These are phyloP conservation scores for Polypterus bichir DNA, from an alignment of 2,113 vertebrate species.

Conservation along the genomic window DNA sequence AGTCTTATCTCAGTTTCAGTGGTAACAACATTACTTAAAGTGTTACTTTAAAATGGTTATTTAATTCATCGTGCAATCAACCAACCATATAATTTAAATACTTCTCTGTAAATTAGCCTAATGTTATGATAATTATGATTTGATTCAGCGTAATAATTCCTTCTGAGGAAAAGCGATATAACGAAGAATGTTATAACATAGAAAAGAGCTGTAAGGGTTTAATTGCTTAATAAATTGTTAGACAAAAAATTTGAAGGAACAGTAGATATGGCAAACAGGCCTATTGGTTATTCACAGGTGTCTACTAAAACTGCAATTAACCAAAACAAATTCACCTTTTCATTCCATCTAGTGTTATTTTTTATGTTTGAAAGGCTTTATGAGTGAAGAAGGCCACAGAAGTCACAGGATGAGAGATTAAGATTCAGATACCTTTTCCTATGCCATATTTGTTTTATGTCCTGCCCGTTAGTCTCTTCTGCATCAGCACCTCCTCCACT, in stretches of 20 bases:
- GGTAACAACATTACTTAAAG: constrained; percentile 26
- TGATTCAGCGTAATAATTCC: constrained; percentile 51
- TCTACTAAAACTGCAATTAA: constrained; percentile 10
- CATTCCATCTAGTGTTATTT: no score
- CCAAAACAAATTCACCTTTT: no score
- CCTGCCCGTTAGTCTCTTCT: constrained; percentile 50
- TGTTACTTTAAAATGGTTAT: constrained; percentile 40
- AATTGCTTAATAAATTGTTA: constrained; percentile 48
- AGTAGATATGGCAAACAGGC: background rate
- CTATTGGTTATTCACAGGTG: constrained; percentile 21
- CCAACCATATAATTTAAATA: constrained; percentile 66
- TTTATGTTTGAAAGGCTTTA: constrained; percentile 55
- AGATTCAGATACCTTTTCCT: constrained; percentile 62
- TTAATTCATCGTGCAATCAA: constrained; percentile 66
- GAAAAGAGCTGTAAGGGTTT: constrained; percentile 35
- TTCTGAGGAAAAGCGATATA: constrained; percentile 33
- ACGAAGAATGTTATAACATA: constrained; percentile 31
- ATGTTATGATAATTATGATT: constrained; percentile 58
- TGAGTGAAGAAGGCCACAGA: constrained; percentile 42
- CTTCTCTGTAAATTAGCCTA: constrained; percentile 60
- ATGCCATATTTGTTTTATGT: constrained; percentile 62
- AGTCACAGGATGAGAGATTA: constrained; percentile 55
- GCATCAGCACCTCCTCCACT: constrained; percentile 39
- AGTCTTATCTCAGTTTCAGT: constrained; percentile 37
- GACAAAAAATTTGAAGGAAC: constrained; percentile 28